These are phyloP conservation scores for Nycteola revayana DNA, from an alignment of 2,888 invertebrate species.

Conservation along the genomic window DNA sequence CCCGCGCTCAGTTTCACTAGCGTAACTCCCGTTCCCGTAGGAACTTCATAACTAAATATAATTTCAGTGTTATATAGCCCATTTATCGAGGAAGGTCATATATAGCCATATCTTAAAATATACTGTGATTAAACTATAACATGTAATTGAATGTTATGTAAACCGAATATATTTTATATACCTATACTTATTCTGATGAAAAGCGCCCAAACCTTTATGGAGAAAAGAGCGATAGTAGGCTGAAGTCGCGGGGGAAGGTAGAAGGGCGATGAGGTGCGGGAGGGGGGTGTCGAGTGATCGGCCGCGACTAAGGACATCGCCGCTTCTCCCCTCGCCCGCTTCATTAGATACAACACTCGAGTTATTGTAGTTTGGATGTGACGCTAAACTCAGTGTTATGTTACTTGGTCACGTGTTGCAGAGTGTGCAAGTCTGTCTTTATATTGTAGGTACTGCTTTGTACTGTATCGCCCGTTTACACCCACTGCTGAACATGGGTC, in stretches of 20 bases:
- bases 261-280: conserved; percentile 17
- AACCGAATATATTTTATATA: conserved; percentile 31
- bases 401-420: conserved; percentile 22
- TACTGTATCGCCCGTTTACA: too few relatives aligned
- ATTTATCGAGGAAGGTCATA: too few relatives aligned
- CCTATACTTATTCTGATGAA: conserved; percentile 34
- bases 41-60: too few relatives aligned
- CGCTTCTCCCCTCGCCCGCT: conserved; percentile 54
- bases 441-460: too few relatives aligned
- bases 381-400: conserved; percentile 24
- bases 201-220: conserved; percentile 34
- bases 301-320: conserved; percentile 55
- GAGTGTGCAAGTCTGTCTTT: conserved; percentile 12
- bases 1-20: too few relatives aligned
- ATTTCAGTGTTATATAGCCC: too few relatives aligned
- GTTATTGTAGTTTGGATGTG: conserved; percentile 42
- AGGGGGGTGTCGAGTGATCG: conserved; percentile 58
- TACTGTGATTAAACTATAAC: too few relatives aligned
- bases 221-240: conserved; percentile 32
- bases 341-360: conserved; percentile 55
- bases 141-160: conserved; percentile 24
- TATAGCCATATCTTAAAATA: too few relatives aligned
- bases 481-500: too few relatives aligned
- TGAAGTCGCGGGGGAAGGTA: conserved; percentile 15
- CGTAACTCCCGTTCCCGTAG: too few relatives aligned